phyloP scores from a whole-genome alignment of 2,888 invertebrate genomes.

The Nasonia oneida region DNA sequence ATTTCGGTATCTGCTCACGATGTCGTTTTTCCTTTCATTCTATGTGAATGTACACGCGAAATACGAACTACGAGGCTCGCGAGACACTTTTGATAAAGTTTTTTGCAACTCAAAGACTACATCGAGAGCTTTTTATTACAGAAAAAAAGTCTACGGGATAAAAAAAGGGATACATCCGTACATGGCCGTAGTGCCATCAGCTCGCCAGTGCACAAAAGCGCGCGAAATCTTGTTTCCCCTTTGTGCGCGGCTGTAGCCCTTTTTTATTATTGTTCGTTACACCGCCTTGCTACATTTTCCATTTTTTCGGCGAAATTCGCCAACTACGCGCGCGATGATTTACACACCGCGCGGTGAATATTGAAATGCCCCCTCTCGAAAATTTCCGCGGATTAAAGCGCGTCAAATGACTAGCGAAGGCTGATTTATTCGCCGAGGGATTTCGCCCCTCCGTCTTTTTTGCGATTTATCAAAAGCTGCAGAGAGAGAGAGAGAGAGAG shows the following conservation, averaged over 20 bases:
- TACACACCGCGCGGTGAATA: slow-evolving; percentile 24
- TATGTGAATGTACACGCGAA: background rate
- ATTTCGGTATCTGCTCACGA: background rate
- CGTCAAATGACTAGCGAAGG: slow-evolving; percentile 35
- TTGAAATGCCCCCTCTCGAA: slow-evolving; percentile 21
- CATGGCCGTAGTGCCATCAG: background rate
- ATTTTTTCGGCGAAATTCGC: background rate
- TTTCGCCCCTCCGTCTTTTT: slow-evolving; percentile 17
- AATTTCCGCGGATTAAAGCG: slow-evolving; percentile 52
- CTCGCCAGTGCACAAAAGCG: background rate
- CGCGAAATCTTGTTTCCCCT: background rate
- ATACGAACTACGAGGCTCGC: background rate
- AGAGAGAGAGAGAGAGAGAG: background rate
- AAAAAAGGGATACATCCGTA: background rate
- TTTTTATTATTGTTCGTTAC: background rate
- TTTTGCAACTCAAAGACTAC: background rate
- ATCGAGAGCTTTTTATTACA: background rate
- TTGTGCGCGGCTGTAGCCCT: background rate
- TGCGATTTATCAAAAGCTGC: slow-evolving; percentile 35
- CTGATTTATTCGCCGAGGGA: slow-evolving; percentile 45
- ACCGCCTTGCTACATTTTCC: no score
- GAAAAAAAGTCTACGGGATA: background rate
- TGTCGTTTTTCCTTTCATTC: background rate
- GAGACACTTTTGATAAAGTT: background rate
- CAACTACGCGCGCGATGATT: background rate